phyloP scores from a whole-genome alignment of 2,113 vertebrate genomes.

The Synodontis membranacea region DNA sequence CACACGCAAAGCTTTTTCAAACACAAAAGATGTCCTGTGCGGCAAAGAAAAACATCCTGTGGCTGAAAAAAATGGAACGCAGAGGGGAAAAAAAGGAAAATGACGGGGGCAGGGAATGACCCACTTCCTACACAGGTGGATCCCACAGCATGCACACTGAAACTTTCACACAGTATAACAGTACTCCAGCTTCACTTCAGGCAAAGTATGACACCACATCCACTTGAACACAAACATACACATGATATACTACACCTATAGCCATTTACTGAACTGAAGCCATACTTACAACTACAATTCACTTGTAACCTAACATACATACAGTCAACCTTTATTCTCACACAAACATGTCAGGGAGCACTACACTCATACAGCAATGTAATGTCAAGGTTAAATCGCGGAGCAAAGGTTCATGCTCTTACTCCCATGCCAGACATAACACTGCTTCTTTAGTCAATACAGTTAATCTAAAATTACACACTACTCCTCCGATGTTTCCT shows the following conservation, averaged over 20 bases:
- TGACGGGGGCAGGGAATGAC: constrained; percentile 36
- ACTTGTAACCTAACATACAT: neutral
- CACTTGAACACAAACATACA: constrained; percentile 21
- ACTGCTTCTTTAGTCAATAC: neutral
- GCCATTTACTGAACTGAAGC: neutral
- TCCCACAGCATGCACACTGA: neutral
- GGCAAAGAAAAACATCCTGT: constrained; percentile 48
- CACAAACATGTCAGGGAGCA: neutral
- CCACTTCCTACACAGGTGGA: constrained; percentile 46
- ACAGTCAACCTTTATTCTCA: neutral
- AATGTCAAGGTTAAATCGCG: constrained; percentile 3
- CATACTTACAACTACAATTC: neutral
- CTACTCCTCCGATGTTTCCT: neutral
- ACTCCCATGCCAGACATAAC: neutral
- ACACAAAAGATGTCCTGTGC: constrained; percentile 34
- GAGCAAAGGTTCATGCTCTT: neutral
- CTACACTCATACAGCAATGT: neutral
- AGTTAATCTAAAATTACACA: neutral
- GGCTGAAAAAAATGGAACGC: constrained; percentile 34
- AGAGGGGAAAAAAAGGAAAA: constrained; percentile 6
- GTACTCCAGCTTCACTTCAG: constrained; percentile 15
- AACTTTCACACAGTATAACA: neutral
- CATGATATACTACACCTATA: neutral
- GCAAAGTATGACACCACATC: neutral
- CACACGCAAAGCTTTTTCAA: constrained; percentile 6